These are phyloP conservation scores for Neotragus pygmaeus DNA, from an alignment of 2,113 vertebrate genomes.

Conservation along the genomic window DNA sequence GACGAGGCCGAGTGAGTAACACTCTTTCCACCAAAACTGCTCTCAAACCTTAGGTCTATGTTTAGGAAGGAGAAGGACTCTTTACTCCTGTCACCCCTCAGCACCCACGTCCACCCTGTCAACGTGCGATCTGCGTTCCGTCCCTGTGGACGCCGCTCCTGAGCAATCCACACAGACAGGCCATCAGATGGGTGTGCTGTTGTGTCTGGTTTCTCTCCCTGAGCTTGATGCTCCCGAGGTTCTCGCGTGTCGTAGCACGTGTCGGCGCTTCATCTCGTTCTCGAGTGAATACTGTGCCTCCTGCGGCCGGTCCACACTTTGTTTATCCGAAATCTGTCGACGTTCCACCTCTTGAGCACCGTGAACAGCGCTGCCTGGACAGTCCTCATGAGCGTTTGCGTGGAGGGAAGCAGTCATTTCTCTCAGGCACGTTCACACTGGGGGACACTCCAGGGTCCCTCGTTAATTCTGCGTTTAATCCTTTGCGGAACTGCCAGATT, in stretches of 20 bases:
- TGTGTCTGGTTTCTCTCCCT: no score
- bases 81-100: no score
- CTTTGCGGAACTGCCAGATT: accelerated
- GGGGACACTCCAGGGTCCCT: accelerated
- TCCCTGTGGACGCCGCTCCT: accelerated
- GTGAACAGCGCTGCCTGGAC: accelerated
- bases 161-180: accelerated
- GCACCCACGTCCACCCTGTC: accelerated
- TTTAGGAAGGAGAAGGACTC: not conserved
- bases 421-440: accelerated
- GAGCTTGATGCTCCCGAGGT: accelerated
- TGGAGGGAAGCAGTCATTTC: no score
- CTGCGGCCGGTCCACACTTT: accelerated
- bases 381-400: accelerated
- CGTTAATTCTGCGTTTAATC: accelerated
- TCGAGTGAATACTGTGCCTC: accelerated
- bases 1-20: not conserved
- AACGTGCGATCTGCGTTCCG: accelerated
- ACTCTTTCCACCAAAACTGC: not conserved
- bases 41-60: not conserved
- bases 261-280: accelerated
- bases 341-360: accelerated
- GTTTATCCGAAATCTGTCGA: accelerated
- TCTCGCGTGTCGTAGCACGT: accelerated
- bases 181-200: accelerated